Conservation (phyloP, 2,888 invertebrate genomes). For the Brachypalpus laphriformis region DNA sequence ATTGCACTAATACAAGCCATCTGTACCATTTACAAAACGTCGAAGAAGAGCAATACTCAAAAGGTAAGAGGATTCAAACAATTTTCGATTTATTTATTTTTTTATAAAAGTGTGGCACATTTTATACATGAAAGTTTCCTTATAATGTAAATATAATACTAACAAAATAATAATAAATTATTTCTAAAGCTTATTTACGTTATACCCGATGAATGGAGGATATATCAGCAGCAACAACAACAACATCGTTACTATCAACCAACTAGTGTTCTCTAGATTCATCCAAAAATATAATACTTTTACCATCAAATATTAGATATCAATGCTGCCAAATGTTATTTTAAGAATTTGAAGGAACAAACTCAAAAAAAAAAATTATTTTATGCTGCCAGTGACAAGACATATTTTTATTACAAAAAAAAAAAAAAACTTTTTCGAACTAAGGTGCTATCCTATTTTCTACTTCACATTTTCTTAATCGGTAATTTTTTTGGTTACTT, state of each 20-base stretch:
- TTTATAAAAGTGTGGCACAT: background rate
- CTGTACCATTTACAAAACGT: constrained; percentile 90
- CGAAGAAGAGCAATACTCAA: constrained; percentile 85
- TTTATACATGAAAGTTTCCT: background rate
- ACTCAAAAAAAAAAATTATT: constrained; percentile 25
- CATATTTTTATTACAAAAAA: constrained; percentile 4
- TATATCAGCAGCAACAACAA: constrained; percentile 82
- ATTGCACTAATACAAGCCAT: constrained; percentile 92
- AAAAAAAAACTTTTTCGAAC: constrained; percentile 13
- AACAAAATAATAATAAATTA: constrained; percentile 74
- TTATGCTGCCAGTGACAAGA: constrained; percentile 32
- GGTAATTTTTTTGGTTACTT: constrained; percentile 72
- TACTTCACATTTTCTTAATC: constrained; percentile 65
- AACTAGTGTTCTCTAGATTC: constrained; percentile 81
- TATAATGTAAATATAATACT: constrained; percentile 20
- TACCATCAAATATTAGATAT: constrained; percentile 33
- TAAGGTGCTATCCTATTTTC: constrained; percentile 65
- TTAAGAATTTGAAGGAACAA: constrained; percentile 47
- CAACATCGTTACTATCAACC: constrained; percentile 82
- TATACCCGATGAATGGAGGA: constrained; percentile 83
- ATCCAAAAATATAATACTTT: constrained; percentile 8
- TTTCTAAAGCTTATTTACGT: constrained; percentile 83
- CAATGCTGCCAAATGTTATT: constrained; percentile 66
- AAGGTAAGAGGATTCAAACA: too few species aligned
- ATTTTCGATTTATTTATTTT: too few species aligned